Conservation (phyloP, 2,888 invertebrate genomes). For the Pachydiplax longipennis region DNA sequence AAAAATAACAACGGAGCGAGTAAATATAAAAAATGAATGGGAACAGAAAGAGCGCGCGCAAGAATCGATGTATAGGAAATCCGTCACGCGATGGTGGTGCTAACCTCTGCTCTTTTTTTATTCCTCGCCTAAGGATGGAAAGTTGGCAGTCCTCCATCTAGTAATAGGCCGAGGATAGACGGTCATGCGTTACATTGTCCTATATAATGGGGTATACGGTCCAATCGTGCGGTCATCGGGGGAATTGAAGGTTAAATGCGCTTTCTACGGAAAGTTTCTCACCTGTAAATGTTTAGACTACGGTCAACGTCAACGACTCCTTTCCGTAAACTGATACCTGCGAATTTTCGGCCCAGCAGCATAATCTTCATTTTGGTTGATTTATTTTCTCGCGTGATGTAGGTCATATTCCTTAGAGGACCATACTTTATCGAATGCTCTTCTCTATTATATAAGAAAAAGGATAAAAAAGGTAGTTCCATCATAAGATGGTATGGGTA, state of each 20-base stretch:
- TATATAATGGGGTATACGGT: not conserved
- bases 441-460: too few species aligned
- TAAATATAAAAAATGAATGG: not conserved
- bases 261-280: not conserved
- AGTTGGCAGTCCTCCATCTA: slow-evolving; percentile 38
- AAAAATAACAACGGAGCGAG: not conserved
- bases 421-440: too few species aligned
- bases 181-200: slow-evolving; percentile 30
- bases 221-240: not conserved
- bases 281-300: not conserved
- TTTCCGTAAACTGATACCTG: not conserved
- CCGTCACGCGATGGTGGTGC: slow-evolving; percentile 27
- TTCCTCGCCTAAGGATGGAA: not conserved
- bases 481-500: too few species aligned
- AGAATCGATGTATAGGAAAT: slow-evolving; percentile 9
- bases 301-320: not conserved
- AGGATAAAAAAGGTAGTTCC: too few species aligned
- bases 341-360: not conserved
- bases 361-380: not conserved
- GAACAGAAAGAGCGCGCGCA: not conserved
- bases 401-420: too few species aligned
- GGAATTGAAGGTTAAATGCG: slow-evolving; percentile 34
- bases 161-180: slow-evolving; percentile 9
- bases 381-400: too few species aligned
- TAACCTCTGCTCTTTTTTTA: slow-evolving; percentile 9